Evolutionary conservation across 2,797 vertebrate species (phyloP), one percentile per base, ranked within the genome.

Genomic region (Cynopterus sphinx): DNA sequence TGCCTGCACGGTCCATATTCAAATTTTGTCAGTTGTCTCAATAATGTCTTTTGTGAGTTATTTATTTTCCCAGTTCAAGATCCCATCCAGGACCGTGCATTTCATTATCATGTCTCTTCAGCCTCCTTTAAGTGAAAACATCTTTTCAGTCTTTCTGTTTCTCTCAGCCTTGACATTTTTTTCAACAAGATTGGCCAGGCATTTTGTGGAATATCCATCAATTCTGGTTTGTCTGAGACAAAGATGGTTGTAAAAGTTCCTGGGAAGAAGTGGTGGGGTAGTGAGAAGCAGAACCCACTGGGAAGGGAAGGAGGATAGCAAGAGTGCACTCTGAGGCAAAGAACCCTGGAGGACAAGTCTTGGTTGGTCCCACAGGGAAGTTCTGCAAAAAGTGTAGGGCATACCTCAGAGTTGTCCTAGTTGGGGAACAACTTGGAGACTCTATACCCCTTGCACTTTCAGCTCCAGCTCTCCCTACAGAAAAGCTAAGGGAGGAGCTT

Each of bases 11-110:
- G 55, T 15, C 63, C 61, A 28, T 51, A 59, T 51, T 87, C 39
- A 43, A 79, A 43, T 92, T 87, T 28, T 28, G 15, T 82, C 87
- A 7, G 4, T 26, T 41, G 9, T 55, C 15, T 53, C n/a, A 89
- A 9, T 36, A 55, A 87, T 77, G 15, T 41, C 51, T 84, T 91
- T 90, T 28, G 57, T 81, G 90, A 94, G 2, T 31, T 41, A 6
- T 55, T 71, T 94, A 17, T 59, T 91, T 73, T 86, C 65, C 59
- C 5, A 6, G 36, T 59, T 89, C 79, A 73, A 75, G 84, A 79
- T 46, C 63, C 19, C 51, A 74, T 83, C 59, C 68, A 43, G 43
- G 13, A 57, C 22, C 33, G 41, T 17, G 7, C 19, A 39, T 57
- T 93, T 71, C 79, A 71, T 63, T 46, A 43, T 46, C 22, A 31